phyloP scores from a whole-genome alignment of 2,797 vertebrate genomes.

The Chromobotia macracanthus region DNA sequence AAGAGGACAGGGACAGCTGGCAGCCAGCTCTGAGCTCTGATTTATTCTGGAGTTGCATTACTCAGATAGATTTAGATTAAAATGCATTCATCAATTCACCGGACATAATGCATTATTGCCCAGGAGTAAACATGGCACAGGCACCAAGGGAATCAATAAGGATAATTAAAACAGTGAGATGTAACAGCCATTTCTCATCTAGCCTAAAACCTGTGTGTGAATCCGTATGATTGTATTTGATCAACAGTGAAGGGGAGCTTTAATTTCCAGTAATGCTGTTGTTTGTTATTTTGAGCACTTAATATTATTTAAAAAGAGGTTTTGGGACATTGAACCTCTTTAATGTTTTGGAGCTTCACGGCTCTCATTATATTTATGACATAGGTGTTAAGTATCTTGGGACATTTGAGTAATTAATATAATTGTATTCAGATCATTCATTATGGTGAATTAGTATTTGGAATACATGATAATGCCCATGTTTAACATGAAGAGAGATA shows the following conservation, averaged over 20 bases:
- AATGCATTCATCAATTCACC: slow-evolving; percentile 78
- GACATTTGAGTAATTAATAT: slow-evolving; percentile 51
- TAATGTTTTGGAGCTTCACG: slow-evolving; percentile 36
- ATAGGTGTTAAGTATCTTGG: slow-evolving; percentile 38
- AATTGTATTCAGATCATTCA: slow-evolving; percentile 30
- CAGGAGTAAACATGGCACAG: slow-evolving; percentile 74
- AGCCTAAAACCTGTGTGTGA: slow-evolving; percentile 59
- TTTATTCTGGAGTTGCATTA: slow-evolving; percentile 77
- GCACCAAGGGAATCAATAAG: slow-evolving; percentile 75
- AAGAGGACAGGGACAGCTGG: slow-evolving; percentile 60
- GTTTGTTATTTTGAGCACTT: slow-evolving; percentile 61
- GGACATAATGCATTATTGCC: slow-evolving; percentile 77
- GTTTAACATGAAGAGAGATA: slow-evolving; percentile 37
- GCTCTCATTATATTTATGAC: slow-evolving; percentile 37
- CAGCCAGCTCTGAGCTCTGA: slow-evolving; percentile 63
- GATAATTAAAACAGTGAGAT: slow-evolving; percentile 79
- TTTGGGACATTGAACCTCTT: not conserved
- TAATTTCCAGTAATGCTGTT: slow-evolving; percentile 27
- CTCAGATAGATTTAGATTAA: slow-evolving; percentile 80
- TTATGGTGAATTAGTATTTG: slow-evolving; percentile 7
- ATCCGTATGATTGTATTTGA: slow-evolving; percentile 2
- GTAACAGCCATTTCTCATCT: slow-evolving; percentile 72
- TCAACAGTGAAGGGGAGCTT: slow-evolving; percentile 32
- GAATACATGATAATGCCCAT: slow-evolving; percentile 37
- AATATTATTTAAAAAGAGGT: slow-evolving; percentile 45